Conservation (phyloP, 1,140 invertebrate species). For the Metopolophium dirhodum region DNA sequence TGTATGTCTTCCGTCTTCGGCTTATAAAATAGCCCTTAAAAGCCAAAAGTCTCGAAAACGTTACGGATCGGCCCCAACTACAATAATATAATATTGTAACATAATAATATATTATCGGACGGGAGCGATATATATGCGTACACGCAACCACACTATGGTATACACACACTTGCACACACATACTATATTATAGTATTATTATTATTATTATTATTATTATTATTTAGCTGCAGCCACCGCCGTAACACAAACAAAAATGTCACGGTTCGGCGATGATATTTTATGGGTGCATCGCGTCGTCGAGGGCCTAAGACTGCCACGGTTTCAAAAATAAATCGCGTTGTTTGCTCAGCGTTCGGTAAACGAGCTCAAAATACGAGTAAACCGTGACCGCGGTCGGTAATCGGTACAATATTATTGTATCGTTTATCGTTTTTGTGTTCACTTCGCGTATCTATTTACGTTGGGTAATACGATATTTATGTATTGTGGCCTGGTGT, state of each 20-base stretch:
- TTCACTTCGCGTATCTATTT: not conserved
- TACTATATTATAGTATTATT: no score
- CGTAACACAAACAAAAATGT: not conserved
- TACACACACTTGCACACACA: no score
- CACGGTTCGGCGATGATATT: not conserved
- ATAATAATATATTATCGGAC: not conserved
- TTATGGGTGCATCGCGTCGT: not conserved
- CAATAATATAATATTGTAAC: not conserved
- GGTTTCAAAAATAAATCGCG: not conserved
- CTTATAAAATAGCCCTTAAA: not conserved
- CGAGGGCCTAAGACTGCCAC: no score
- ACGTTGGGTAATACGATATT: not conserved
- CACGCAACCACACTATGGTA: no score
- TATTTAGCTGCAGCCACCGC: not conserved
- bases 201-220: not conserved
- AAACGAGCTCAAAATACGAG: constrained; percentile 19
- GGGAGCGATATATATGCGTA: not conserved
- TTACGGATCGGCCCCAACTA: not conserved
- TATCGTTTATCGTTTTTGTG: not conserved
- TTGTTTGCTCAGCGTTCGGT: constrained; percentile 41
- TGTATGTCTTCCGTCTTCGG: no score
- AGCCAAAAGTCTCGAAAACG: not conserved
- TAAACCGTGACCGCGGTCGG: not conserved
- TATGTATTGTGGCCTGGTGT: no score
- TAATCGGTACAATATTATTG: not conserved